A percentile compares a stretch with the other conserved stretches of the same genome.
phyloP scores from a whole-genome alignment of 1,140 invertebrate species.

The Panagrolaimus sp. region DNA sequence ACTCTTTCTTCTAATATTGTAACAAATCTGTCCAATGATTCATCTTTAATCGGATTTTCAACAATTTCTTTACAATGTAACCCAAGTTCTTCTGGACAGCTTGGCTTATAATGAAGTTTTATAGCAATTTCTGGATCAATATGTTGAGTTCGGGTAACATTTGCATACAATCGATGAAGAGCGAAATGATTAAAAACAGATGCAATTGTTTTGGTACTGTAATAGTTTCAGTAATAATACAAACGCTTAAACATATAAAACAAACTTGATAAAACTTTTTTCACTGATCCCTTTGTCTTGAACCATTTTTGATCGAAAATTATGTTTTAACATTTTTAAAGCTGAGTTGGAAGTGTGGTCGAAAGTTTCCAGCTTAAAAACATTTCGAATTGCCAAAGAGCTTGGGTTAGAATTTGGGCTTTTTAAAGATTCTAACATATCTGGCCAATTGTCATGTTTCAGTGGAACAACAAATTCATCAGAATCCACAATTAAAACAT shows the following conservation, averaged over 20 bases:
- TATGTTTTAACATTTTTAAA: slow-evolving; percentile 7
- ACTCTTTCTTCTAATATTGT: slow-evolving; percentile 29
- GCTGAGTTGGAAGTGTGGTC: neutral
- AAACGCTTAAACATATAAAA: neutral
- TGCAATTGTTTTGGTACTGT: slow-evolving; percentile 71
- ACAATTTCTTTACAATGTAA: slow-evolving; percentile 35
- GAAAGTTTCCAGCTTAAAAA: slow-evolving; percentile 34
- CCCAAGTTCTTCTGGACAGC: slow-evolving; percentile 67
- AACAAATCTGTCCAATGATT: slow-evolving; percentile 33
- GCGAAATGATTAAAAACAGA: slow-evolving; percentile 92
- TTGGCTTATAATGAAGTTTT: slow-evolving; percentile 82
- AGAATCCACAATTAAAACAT: slow-evolving; percentile 80
- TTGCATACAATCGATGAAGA: slow-evolving; percentile 65
- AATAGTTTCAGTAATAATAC: neutral
- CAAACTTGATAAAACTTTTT: slow-evolving; percentile 68
- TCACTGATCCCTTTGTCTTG: slow-evolving; percentile 67
- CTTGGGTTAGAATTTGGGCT: slow-evolving; percentile 61
- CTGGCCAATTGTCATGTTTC: slow-evolving; percentile 69
- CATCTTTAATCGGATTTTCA: slow-evolving; percentile 24
- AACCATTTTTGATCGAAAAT: slow-evolving; percentile 59
- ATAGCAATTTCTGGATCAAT: slow-evolving; percentile 75
- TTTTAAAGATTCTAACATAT: slow-evolving; percentile 66
- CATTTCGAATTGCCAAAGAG: slow-evolving; percentile 38
- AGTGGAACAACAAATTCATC: slow-evolving; percentile 91
- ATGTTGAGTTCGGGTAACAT: slow-evolving; percentile 62